A percentile compares a stretch with the other conserved stretches of the same genome.
phyloP scores from a whole-genome alignment of 2,797 vertebrate genomes.

The Todus mexicanus region DNA sequence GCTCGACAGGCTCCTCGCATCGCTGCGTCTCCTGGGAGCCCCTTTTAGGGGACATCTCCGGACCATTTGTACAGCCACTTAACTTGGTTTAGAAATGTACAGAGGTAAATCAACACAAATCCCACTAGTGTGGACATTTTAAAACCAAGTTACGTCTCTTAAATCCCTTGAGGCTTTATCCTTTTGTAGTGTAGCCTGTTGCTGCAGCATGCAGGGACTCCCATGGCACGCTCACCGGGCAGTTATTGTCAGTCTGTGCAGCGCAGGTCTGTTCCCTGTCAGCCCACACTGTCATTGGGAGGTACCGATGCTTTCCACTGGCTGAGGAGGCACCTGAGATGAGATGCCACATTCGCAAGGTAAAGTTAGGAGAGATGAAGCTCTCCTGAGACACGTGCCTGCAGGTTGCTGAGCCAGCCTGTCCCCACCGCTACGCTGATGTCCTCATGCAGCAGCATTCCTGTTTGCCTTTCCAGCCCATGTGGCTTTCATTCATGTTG shows the following conservation, averaged over 20 bases:
- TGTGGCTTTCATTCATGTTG: not conserved
- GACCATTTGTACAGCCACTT: not conserved
- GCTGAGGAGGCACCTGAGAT: not conserved
- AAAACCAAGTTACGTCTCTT: not conserved
- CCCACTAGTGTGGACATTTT: not conserved
- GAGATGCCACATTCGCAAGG: not conserved
- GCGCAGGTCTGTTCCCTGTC: not conserved
- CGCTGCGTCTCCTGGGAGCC: not conserved
- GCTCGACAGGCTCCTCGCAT: not conserved
- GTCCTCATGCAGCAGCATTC: not conserved
- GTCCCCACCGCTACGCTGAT: not conserved
- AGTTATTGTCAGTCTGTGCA: fast-evolving
- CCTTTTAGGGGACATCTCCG: not conserved
- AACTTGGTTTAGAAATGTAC: fast-evolving
- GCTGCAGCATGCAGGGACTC: not conserved
- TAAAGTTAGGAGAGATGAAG: not conserved
- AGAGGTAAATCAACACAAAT: not conserved
- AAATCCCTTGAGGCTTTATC: not conserved
- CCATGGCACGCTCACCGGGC: fast-evolving
- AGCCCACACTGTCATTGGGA: not conserved
- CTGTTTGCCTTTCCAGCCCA: not conserved
- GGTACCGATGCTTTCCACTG: not conserved
- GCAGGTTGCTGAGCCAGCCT: not conserved
- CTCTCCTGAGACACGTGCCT: fast-evolving
- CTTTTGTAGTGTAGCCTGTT: fast-evolving